Evolutionary conservation across 2,888 invertebrate species (phyloP), one percentile per base, ranked within the genome.

Genomic region (Pedicia rivosa): DNA sequence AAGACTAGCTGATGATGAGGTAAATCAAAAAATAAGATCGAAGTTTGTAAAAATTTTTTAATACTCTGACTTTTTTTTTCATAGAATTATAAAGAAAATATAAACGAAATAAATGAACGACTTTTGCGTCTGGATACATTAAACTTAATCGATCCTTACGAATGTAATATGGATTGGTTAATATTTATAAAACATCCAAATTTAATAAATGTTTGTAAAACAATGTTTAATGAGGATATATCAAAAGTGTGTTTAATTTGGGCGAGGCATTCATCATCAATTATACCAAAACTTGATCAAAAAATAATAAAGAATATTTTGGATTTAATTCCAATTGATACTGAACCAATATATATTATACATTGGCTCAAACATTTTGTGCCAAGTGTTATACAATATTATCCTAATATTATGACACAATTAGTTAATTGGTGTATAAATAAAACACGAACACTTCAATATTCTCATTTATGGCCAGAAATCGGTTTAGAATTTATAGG

Each of bases 401-500:
- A 58, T 52, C 59, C 61, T 1, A 48, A 50, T 25, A 46, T 55
- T 12, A 57, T 59, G 54, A 51, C 55, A 0, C 48, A 43, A 4
- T 45, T 60, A 8, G 53, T 59, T 3, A 56, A 59, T 24, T 62
- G 61, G 62, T 53, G 56, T 39, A 53, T 57, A 39, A 48, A 55
- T 35, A 54, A 56, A 42, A 57, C 54, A 2, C 48, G 54, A 14
- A 51, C 53, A 7, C 41, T 62, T 13, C 60, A 62, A 45, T 56
- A 50, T 34, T 51, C 53, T 4, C 50, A 54, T 9, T 50, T 53
- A 44, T 62, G 61, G 60, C 62, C 62, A 4, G 56, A 57, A 24
- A 56, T 62, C 42, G 62, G 60, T 2, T 41, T 60, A n/a, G 59
- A 61, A 41, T 62, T 62, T 43, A 47, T 52, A 0, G 53, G 53